Base-by-base conservation (phyloP, 1,140 invertebrate genomes). In the Charaxes varanes region DNA sequence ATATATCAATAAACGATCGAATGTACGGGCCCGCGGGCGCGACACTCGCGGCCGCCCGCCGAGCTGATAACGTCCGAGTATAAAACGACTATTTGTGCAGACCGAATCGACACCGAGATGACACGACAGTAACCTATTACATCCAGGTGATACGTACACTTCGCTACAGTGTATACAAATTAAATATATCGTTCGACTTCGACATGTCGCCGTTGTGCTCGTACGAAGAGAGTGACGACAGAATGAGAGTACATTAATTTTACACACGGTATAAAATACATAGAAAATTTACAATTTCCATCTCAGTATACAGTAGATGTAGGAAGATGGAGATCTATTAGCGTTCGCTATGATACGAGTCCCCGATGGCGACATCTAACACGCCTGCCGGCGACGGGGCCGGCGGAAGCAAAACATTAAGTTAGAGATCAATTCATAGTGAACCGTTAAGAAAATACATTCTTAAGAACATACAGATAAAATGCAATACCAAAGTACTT, bases 241-340 rank as follows among this genome's bases (percentile, higher is more conserved):
- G 66, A 62, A 56, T 69, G 62, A 62, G n/a, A 66, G 67, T 67
- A 71, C 63, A 65, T 62, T 66, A 55, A 73, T 66, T 69, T 72
- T 70, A 74, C 73, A 71, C 65, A 62, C 66, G 62, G 68, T 77
- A 80, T 67, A 77, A 80, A 80, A 80, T 68, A 76, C 69, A 73
- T 80, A 80, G 72, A 77, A 76, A 80, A 80, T 80, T 71, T 76
- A 80, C 72, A 76, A 69, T 69, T 64, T 61, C 65, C 66, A 66
- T 53, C 64, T 71, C 62, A 62, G 33, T 40, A 65, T 53, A 65
- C 54, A 62, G 59, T 60, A 42, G 41, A 18, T 31, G 58, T 58
- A 40, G 48, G 53, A 50, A 58, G 54, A 53, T 52, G 55, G 58
- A 55, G 27, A 42, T 36, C 34, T 50, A 51, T 36, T 41, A 46